Base-by-base conservation (phyloP, 2,888 invertebrate genomes). In the Ditula angustiorana region DNA sequence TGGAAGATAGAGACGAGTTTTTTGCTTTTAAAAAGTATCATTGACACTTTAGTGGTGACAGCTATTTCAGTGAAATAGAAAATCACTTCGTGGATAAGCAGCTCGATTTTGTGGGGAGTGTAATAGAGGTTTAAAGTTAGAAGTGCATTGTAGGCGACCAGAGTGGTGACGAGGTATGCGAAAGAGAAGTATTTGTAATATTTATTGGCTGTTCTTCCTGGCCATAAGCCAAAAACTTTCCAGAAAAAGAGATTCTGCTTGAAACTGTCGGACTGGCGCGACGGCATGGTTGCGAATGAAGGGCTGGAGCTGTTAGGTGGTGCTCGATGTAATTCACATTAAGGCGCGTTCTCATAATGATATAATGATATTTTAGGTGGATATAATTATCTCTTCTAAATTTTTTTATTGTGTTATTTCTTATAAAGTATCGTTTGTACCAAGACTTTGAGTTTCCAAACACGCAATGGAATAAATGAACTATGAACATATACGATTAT, bases 171-270 rank as follows among this genome's bases (percentile, higher is more conserved):
- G 0, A 89, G 71, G 55, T 81, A 88, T 5, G 74, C 0, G 37
- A 69, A 67, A 0, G 85, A 83, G 70, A 79, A 90, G 56, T 74
- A 83, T 78, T 78, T 86, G 46, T 88, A 88, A 63, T 73, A 77
- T 75, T 73, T 80, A 11, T 68, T 72, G 0, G 74, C 57, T 0
- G 47, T 73, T 55, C 67, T 74, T 21, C 83, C 85, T 1, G 82
- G 74, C 87, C 87, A 89, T 37, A 88, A 26, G 0, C 85, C 88
- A 55, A 89, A 87, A 35, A 87, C 55, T 69, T 82, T 85, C 70
- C 82, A 82, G 55, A 69, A 71, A 33, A 75, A 66, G 11, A 80
- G 78, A 71, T 83, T 87, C 2, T 71, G 69, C 37, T 80, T 74
- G 63, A 88, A 90, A 58, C 80, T 75, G 24, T 80, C 76, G 0